phyloP scores from a whole-genome alignment of 2,888 invertebrate genomes.

The Chromoteleia sp. region DNA sequence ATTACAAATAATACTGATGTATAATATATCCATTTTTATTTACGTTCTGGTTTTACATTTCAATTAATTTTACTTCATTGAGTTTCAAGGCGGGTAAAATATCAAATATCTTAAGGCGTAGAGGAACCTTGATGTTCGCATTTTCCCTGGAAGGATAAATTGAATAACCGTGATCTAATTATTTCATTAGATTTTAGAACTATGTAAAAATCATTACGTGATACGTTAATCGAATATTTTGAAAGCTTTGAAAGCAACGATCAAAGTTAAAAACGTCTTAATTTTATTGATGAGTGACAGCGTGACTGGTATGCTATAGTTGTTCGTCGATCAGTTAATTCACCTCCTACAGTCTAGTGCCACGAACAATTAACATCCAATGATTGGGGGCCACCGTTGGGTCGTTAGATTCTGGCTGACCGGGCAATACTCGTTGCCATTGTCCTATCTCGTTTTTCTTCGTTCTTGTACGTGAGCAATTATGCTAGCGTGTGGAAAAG shows the following conservation, averaged over 20 bases:
- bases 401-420: constrained; percentile 81
- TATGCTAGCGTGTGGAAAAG: constrained; percentile 73
- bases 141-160: background rate
- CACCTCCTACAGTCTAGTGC: constrained; percentile 62
- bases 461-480: constrained; percentile 78
- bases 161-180: background rate
- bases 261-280: constrained; percentile 31
- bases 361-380: constrained; percentile 79
- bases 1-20: too few relatives aligned
- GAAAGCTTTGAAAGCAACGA: background rate
- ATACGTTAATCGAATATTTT: background rate
- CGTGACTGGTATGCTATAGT: constrained; percentile 41
- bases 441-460: constrained; percentile 72
- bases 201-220: background rate
- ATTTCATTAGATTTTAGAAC: background rate
- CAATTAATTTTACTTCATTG: background rate
- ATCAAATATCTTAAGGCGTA: background rate
- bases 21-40: too few relatives aligned
- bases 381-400: constrained; percentile 77
- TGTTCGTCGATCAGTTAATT: constrained; percentile 71
- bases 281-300: constrained; percentile 40
- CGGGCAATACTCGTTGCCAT: constrained; percentile 76
- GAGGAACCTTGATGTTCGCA: background rate
- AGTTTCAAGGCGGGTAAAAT: too few relatives aligned
- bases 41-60: too few relatives aligned